A percentile compares a stretch with the other conserved stretches of the same genome.
phyloP scores from a whole-genome alignment of 2,797 vertebrate genomes.

The Chromis chromis region DNA sequence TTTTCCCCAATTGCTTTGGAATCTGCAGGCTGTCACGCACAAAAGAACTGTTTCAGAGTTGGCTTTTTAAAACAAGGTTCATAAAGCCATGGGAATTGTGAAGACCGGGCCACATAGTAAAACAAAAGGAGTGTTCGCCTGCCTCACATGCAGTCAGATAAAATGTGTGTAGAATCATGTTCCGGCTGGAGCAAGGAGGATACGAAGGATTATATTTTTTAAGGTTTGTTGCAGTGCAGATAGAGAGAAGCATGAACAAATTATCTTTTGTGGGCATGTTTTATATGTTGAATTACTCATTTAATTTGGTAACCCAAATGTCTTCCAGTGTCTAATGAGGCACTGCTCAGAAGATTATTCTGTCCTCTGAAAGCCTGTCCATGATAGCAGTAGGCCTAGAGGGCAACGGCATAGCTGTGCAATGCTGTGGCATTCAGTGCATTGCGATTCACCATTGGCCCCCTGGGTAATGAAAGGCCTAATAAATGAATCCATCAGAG shows the following conservation, averaged over 20 bases:
- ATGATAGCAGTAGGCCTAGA: conserved; percentile 67
- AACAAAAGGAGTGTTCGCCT: conserved; percentile 60
- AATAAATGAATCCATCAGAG: conserved; percentile 89
- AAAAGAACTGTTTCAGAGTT: conserved; percentile 73
- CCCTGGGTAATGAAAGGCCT: conserved; percentile 87
- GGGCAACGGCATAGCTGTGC: conserved; percentile 76
- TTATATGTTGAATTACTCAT: conserved; percentile 53
- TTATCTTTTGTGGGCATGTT: conserved; percentile 35
- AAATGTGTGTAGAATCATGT: conserved; percentile 57
- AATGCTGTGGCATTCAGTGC: conserved; percentile 79
- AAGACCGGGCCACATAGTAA: conserved; percentile 56
- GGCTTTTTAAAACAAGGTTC: conserved; percentile 72
- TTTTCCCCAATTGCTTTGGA: conserved; percentile 82
- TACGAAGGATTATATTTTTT: conserved; percentile 35
- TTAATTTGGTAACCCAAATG: conserved; percentile 56
- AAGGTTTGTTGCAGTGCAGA: conserved; percentile 53
- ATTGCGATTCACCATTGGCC: conserved; percentile 86
- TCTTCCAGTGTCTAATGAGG: conserved; percentile 62
- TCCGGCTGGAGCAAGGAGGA: conserved; percentile 29
- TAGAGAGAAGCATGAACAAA: conserved; percentile 41
- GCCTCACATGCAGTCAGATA: conserved; percentile 51
- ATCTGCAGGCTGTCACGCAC: conserved; percentile 77
- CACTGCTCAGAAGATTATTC: conserved; percentile 49
- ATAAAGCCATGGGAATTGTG: conserved; percentile 65
- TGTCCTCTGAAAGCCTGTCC: conserved; percentile 68